phyloP scores from a whole-genome alignment of 2,888 invertebrate genomes.

The Salpingus planirostris region DNA sequence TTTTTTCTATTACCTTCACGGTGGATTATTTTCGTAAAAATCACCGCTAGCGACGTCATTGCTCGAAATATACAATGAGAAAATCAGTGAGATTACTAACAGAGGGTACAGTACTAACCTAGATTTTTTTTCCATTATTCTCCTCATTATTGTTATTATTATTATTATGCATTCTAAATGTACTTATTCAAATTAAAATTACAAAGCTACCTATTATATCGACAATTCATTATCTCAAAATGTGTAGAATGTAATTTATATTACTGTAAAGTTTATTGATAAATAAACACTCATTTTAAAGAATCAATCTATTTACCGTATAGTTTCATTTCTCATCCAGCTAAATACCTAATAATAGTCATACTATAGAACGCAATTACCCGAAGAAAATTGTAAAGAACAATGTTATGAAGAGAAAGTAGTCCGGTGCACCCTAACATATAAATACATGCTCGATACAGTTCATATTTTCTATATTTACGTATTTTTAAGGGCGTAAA shows the following conservation, averaged over 20 bases:
- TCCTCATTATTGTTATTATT: too few relatives aligned
- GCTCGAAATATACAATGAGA: slow-evolving; percentile 9
- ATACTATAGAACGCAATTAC: slow-evolving; percentile 1
- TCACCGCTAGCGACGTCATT: slow-evolving; percentile 13
- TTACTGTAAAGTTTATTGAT: slow-evolving; percentile 26
- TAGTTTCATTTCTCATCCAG: neutral
- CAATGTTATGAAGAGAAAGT: too few relatives aligned
- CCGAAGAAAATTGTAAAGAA: too few relatives aligned
- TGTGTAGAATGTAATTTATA: slow-evolving; percentile 31
- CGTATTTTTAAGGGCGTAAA: too few relatives aligned
- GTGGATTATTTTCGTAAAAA: too few relatives aligned
- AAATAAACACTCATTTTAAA: slow-evolving; percentile 20
- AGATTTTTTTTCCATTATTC: too few relatives aligned
- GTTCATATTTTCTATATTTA: too few relatives aligned
- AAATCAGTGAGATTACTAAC: slow-evolving; percentile 10
- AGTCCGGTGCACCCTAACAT: too few relatives aligned
- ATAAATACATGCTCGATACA: too few relatives aligned
- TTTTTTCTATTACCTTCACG: slow-evolving; percentile 6
- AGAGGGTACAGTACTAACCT: slow-evolving; percentile 9
- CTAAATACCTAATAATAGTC: too few relatives aligned
- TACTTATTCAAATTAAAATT: too few relatives aligned
- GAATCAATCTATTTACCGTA: neutral
- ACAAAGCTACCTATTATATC: slow-evolving; percentile 24
- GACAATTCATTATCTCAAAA: slow-evolving; percentile 22
- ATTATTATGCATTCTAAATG: too few relatives aligned